These are phyloP conservation scores for Limnodromus scolopaceus DNA, from an alignment of 2,797 vertebrate species.

Conservation along the genomic window DNA sequence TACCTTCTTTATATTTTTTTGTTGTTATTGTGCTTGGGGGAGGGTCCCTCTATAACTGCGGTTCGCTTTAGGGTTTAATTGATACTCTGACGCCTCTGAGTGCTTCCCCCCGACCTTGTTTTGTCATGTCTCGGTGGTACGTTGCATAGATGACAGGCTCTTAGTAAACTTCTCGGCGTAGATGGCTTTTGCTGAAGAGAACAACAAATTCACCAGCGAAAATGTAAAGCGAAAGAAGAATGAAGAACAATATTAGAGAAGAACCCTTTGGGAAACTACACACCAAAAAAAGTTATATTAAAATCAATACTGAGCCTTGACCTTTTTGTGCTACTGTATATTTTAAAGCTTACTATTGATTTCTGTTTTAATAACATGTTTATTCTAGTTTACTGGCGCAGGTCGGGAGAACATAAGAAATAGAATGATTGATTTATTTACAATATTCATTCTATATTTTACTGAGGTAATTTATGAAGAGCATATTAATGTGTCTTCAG, in stretches of 20 bases:
- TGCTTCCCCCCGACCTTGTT: neutral
- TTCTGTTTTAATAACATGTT: constrained; percentile 80
- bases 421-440: constrained; percentile 53
- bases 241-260: constrained; percentile 73
- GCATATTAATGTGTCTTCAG: neutral
- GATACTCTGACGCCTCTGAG: neutral
- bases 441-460: constrained; percentile 39
- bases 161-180: constrained; percentile 21
- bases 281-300: constrained; percentile 75
- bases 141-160: neutral
- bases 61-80: neutral
- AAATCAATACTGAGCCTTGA: constrained; percentile 79
- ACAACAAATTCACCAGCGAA: constrained; percentile 51
- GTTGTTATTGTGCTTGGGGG: neutral
- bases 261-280: constrained; percentile 76
- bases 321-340: constrained; percentile 75
- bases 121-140: constrained; percentile 25
- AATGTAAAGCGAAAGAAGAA: constrained; percentile 73
- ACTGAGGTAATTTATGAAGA: neutral
- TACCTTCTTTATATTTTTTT: neutral
- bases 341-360: constrained; percentile 80
- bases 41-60: neutral
- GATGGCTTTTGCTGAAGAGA: constrained; percentile 38
- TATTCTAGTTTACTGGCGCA: constrained; percentile 76
- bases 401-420: constrained; percentile 61